Conservation (phyloP, 2,888 invertebrate genomes). For the Helobdella robusta region DNA sequence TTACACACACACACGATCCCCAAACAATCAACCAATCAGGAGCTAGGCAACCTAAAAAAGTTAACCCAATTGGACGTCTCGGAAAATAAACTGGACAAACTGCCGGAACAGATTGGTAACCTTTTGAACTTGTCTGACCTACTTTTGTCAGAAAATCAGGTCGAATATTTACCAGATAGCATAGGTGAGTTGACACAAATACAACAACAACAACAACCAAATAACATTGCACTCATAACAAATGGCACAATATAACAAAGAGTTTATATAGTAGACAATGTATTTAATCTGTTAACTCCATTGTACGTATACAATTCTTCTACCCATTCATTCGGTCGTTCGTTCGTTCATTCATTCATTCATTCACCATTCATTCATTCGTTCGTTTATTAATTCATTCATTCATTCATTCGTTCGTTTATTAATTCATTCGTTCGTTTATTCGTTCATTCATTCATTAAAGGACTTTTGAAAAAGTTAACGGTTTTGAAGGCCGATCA, state of each 20-base stretch:
- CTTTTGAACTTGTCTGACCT: conserved; percentile 82
- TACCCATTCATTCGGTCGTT: background rate
- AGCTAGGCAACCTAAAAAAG: conserved; percentile 78
- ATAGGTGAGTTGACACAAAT: no score
- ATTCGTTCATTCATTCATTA: conserved; percentile 27
- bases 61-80: conserved; percentile 89
- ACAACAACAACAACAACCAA: no score
- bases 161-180: conserved; percentile 84
- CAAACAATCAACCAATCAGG: conserved; percentile 48
- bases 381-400: background rate
- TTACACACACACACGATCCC: background rate
- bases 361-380: background rate
- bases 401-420: background rate
- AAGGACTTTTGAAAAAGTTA: conserved; percentile 73
- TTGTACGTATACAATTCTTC: no score
- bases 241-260: no score
- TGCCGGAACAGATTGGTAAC: conserved; percentile 90
- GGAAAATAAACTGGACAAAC: conserved; percentile 82
- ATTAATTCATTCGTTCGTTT: background rate
- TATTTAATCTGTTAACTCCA: background rate
- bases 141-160: conserved; percentile 87
- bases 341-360: background rate
- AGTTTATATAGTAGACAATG: background rate
- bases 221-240: no score
- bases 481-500: conserved; percentile 87